phyloP scores from a whole-genome alignment of 2,888 invertebrate species.

The Leptinotarsa juncta region DNA sequence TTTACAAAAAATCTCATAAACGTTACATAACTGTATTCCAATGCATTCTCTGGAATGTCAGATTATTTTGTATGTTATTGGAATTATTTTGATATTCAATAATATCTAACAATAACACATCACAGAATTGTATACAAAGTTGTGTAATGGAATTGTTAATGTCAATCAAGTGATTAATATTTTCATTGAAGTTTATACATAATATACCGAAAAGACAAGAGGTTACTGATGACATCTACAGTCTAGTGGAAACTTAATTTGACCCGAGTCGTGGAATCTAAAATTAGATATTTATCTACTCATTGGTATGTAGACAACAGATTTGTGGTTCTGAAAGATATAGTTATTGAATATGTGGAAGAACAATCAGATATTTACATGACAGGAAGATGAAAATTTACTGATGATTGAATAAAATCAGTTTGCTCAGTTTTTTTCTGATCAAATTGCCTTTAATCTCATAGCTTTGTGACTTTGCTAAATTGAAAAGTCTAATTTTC shows the following conservation, averaged over 20 bases:
- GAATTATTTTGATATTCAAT: not conserved
- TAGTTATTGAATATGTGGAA: slow-evolving; percentile 2
- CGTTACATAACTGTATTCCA: not conserved
- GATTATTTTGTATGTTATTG: slow-evolving; percentile 11
- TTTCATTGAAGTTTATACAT: not conserved
- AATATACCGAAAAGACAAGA: not conserved
- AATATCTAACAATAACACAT: not conserved
- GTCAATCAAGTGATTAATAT: not conserved
- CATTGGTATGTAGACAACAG: not conserved
- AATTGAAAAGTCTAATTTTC: slow-evolving; percentile 25
- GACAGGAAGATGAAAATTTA: slow-evolving; percentile 11
- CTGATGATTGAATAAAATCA: slow-evolving; percentile 24
- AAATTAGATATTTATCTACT: not conserved
- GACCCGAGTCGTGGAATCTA: not conserved
- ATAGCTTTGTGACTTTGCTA: slow-evolving; percentile 24
- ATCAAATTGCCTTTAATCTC: slow-evolving; percentile 19
- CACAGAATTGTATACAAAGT: not conserved
- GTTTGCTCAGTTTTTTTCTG: slow-evolving; percentile 22
- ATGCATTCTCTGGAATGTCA: slow-evolving; percentile 9
- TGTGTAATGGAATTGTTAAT: not conserved
- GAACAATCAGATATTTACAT: not conserved
- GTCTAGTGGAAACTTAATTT: slow-evolving; percentile 14
- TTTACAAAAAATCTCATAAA: not conserved
- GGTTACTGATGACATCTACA: slow-evolving; percentile 8
- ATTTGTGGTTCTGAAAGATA: not conserved